These are phyloP conservation scores for Nineta flava DNA, from an alignment of 2,888 invertebrate species.

Conservation along the genomic window DNA sequence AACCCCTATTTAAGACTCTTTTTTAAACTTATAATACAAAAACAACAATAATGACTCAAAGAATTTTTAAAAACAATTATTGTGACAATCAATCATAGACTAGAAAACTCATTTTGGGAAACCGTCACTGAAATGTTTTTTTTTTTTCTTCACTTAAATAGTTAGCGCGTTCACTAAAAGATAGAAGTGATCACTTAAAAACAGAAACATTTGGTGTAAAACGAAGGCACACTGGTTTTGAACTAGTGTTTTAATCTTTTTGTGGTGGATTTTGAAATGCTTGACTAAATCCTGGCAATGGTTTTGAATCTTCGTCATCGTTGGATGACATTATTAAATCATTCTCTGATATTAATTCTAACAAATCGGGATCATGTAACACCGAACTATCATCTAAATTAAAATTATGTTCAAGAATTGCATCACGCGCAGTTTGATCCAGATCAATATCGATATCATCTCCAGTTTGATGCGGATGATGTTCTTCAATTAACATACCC, in stretches of 20 bases:
- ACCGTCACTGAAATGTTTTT: too few relatives aligned
- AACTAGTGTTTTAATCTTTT: neutral
- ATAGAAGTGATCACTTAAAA: too few relatives aligned
- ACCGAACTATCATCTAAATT: constrained; percentile 4
- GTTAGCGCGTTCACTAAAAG: too few relatives aligned
- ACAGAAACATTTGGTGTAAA: too few relatives aligned
- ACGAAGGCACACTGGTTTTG: too few relatives aligned
- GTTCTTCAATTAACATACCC: neutral
- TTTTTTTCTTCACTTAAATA: too few relatives aligned
- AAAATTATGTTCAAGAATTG: neutral
- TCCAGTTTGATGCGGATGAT: neutral
- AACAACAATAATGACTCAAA: too few relatives aligned
- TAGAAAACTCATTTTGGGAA: too few relatives aligned
- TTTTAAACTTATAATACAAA: too few relatives aligned
- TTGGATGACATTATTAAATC: constrained; percentile 5
- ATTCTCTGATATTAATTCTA: constrained; percentile 8
- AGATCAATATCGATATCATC: neutral
- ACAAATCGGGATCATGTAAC: constrained; percentile 8
- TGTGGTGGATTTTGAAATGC: constrained; percentile 28
- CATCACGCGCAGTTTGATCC: neutral
- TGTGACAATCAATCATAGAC: too few relatives aligned
- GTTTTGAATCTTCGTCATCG: constrained; percentile 23
- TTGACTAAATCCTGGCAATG: constrained; percentile 31
- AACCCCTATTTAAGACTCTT: too few relatives aligned
- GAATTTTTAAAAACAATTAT: too few relatives aligned